A percentile compares a stretch with the other conserved stretches of the same genome.
Evolutionary conservation across 2,888 invertebrate species (phyloP).

Genomic region (Idaea biselata): DNA sequence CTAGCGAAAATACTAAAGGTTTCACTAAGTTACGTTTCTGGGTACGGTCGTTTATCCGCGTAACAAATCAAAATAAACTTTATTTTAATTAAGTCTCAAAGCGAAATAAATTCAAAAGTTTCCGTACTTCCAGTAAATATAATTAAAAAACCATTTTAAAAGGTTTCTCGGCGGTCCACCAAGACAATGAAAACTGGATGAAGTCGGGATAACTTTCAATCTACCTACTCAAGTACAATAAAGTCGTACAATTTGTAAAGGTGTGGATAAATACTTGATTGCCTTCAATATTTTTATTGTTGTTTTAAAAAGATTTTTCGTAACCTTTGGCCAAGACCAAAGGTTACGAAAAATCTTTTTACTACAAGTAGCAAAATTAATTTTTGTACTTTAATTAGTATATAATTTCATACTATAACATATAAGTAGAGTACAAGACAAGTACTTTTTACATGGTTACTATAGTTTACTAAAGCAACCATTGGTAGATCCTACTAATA

Average conservation of each 20-base stretch:
- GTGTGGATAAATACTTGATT: neutral
- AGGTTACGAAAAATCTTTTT: too few relatives aligned
- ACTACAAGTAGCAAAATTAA: too few relatives aligned
- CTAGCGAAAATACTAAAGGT: too few relatives aligned
- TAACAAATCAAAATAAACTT: constrained; percentile 3
- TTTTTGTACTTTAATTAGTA: too few relatives aligned
- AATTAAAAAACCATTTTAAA: constrained; percentile 52
- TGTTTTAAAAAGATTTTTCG: neutral
- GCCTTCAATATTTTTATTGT: neutral
- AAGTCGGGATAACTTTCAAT: constrained; percentile 26
- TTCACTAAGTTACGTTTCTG: too few relatives aligned
- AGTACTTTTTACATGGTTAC: too few relatives aligned
- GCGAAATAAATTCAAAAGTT: constrained; percentile 34
- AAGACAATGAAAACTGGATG: constrained; percentile 36
- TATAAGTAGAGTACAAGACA: too few relatives aligned
- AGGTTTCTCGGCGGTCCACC: constrained; percentile 36
- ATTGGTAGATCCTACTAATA: too few relatives aligned
- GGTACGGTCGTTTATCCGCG: neutral
- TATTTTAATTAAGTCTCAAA: constrained; percentile 21
- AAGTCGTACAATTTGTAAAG: neutral
- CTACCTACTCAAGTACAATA: neutral
- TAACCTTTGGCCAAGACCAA: neutral
- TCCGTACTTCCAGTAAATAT: constrained; percentile 36
- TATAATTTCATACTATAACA: too few relatives aligned
- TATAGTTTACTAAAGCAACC: too few relatives aligned